These are phyloP conservation scores for Panopea generosa DNA, from an alignment of 2,888 invertebrate genomes.

Conservation along the genomic window DNA sequence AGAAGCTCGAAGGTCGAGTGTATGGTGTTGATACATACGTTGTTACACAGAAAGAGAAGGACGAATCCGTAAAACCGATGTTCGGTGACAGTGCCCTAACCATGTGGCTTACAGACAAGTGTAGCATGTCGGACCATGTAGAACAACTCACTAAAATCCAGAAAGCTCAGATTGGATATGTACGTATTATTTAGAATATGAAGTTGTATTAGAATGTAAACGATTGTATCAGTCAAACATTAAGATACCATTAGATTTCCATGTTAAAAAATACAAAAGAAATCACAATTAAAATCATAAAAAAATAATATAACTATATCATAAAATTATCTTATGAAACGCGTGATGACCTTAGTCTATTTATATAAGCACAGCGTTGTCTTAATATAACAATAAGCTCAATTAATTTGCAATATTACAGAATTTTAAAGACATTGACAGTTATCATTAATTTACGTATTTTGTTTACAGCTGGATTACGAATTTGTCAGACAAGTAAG, in stretches of 20 bases:
- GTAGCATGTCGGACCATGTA: constrained; percentile 72
- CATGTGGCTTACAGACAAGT: constrained; percentile 71
- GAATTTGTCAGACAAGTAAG: constrained; percentile 73
- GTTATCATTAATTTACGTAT: too few species aligned
- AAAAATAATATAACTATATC: too few species aligned
- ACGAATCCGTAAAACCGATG: constrained; percentile 61
- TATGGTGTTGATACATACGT: constrained; percentile 75
- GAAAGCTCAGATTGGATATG: constrained; percentile 69
- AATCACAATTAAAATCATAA: too few species aligned
- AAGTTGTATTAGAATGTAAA: too few species aligned
- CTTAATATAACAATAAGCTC: too few species aligned
- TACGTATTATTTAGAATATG: constrained; percentile 71
- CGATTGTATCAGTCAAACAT: not conserved
- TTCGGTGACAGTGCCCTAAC: constrained; percentile 72
- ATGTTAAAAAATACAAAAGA: too few species aligned
- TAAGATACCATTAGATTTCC: too few species aligned
- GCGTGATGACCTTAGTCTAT: too few species aligned
- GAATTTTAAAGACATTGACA: too few species aligned
- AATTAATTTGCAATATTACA: too few species aligned
- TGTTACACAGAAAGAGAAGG: constrained; percentile 67
- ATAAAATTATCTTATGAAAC: too few species aligned
- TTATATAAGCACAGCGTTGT: too few species aligned
- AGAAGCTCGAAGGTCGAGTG: constrained; percentile 61
- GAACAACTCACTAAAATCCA: constrained; percentile 74
- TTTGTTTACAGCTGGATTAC: constrained; percentile 69